Conservation (phyloP, 2,888 invertebrate species). For the Diloba caeruleocephala region DNA sequence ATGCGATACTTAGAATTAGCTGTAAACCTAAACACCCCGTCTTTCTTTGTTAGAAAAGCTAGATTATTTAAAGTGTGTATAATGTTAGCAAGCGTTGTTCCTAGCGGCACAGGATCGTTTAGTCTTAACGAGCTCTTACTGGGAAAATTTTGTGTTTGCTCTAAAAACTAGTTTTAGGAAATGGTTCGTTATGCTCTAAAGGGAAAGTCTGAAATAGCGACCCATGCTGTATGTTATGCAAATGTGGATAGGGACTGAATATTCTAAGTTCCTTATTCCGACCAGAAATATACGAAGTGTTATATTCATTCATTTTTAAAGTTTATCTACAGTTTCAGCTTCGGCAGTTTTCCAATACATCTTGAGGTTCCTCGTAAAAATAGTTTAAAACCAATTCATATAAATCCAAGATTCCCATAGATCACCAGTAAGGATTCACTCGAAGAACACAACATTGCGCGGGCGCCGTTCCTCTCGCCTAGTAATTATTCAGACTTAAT, state of each 20-base stretch:
- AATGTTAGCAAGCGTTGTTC: slow-evolving; percentile 38
- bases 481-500: slow-evolving; percentile 71
- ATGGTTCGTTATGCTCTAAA: slow-evolving; percentile 41
- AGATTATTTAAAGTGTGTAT: slow-evolving; percentile 48
- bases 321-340: slow-evolving; percentile 2
- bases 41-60: slow-evolving; percentile 31
- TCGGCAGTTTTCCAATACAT: slow-evolving; percentile 9
- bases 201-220: slow-evolving; percentile 45
- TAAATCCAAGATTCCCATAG: slow-evolving; percentile 41
- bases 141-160: slow-evolving; percentile 29
- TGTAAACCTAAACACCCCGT: slow-evolving; percentile 53
- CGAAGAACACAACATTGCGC: slow-evolving; percentile 15
- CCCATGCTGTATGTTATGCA: slow-evolving; percentile 36
- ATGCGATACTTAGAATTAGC: slow-evolving; percentile 59
- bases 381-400: slow-evolving; percentile 30
- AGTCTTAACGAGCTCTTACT: slow-evolving; percentile 43
- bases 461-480: slow-evolving; percentile 26
- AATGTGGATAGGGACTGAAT: slow-evolving; percentile 21
- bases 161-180: slow-evolving; percentile 40
- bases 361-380: slow-evolving; percentile 36
- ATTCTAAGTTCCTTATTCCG: slow-evolving; percentile 26
- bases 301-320: slow-evolving; percentile 1
- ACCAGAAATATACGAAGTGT: slow-evolving; percentile 16
- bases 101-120: slow-evolving; percentile 37
- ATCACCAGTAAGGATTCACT: slow-evolving; percentile 42